A percentile compares a stretch with the other conserved stretches of the same genome.
Conservation (phyloP, 2,113 vertebrate genomes). For the Gracilinanus agilis region DNA sequence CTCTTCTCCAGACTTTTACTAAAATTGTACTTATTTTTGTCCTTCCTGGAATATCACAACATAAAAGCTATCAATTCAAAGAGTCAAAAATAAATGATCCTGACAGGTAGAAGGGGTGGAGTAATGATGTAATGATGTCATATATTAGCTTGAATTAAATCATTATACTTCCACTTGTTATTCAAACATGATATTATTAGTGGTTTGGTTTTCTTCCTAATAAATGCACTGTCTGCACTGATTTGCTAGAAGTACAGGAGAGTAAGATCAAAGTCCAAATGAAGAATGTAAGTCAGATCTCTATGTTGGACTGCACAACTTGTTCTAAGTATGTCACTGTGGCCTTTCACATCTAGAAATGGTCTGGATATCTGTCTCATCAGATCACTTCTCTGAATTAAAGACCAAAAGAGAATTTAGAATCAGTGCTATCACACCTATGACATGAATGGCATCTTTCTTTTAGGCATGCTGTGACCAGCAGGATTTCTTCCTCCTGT, state of each 20-base stretch:
- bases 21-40: neutral
- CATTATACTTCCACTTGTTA: constrained; percentile 57
- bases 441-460: constrained; percentile 65
- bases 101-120: neutral
- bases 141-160: constrained; percentile 34
- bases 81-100: neutral
- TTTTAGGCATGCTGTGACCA: constrained; percentile 63
- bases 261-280: constrained; percentile 24
- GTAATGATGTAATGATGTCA: neutral
- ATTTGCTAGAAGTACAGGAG: constrained; percentile 44
- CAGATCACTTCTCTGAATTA: constrained; percentile 64
- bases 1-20: constrained; percentile 23
- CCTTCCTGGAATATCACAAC: neutral
- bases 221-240: constrained; percentile 2
- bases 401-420: constrained; percentile 70
- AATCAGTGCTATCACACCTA: constrained; percentile 38
- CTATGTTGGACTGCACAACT: constrained; percentile 48
- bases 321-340: constrained; percentile 29
- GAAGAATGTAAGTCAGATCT: constrained; percentile 44
- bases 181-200: constrained; percentile 46
- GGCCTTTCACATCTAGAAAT: constrained; percentile 30
- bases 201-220: constrained; percentile 14
- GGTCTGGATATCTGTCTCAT: constrained; percentile 30
- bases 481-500: constrained; percentile 1
- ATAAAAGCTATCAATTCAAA: constrained; percentile 30